These are phyloP conservation scores for Silurus glanis DNA, from an alignment of 2,113 vertebrate genomes.

Conservation along the genomic window DNA sequence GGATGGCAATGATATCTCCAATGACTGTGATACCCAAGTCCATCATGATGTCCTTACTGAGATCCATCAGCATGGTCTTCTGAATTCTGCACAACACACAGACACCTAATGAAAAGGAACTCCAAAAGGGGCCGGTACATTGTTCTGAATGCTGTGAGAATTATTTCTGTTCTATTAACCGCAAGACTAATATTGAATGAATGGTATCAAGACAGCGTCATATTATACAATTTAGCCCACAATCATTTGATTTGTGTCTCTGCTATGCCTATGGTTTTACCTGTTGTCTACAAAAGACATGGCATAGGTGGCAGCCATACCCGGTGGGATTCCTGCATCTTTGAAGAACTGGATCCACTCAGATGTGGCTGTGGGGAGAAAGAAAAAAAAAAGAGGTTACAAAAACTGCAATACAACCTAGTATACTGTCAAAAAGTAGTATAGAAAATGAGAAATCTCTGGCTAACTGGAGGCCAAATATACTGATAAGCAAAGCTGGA, in stretches of 20 bases:
- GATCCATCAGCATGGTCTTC: conserved; percentile 92
- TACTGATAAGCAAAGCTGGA: background rate
- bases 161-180: background rate
- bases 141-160: background rate
- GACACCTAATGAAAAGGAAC: background rate
- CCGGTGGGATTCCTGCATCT: conserved; percentile 89
- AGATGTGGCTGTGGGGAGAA: conserved; percentile 77
- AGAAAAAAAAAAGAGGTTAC: background rate
- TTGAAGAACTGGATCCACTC: conserved; percentile 97
- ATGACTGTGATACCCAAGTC: conserved; percentile 89
- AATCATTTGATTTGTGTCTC: background rate
- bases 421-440: background rate
- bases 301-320: conserved; percentile 88
- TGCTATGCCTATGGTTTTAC: conserved; percentile 61
- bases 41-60: conserved; percentile 94
- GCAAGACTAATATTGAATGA: background rate
- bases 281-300: conserved; percentile 93
- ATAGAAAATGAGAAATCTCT: background rate
- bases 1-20: conserved; percentile 90
- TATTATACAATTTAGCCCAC: background rate
- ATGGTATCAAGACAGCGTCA: background rate
- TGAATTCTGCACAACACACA: conserved; percentile 76
- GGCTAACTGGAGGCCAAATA: background rate
- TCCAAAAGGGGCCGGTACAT: background rate
- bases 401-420: background rate